phyloP scores from a whole-genome alignment of 2,113 vertebrate species.

The Carettochelys insculpta region DNA sequence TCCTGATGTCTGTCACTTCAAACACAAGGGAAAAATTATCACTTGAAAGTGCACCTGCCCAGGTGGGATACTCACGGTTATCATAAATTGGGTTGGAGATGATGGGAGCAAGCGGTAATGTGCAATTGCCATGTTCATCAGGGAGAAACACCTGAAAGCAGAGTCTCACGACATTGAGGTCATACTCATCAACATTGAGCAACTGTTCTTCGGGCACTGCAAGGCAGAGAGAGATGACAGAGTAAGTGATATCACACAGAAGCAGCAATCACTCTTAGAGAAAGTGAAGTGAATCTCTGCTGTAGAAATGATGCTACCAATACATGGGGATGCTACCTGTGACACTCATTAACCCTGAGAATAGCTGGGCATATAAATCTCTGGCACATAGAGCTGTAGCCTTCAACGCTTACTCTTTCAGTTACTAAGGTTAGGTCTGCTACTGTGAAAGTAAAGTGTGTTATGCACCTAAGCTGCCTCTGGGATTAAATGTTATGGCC shows the following conservation, averaged over 20 bases:
- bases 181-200: slow-evolving; percentile 92
- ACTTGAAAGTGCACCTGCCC: fast-evolving
- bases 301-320: fast-evolving
- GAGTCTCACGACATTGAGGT: slow-evolving; percentile 96
- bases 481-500: background rate
- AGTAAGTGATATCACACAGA: background rate
- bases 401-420: background rate
- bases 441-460: background rate
- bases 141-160: slow-evolving; percentile 95
- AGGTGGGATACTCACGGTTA: slow-evolving; percentile 88
- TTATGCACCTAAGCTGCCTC: background rate
- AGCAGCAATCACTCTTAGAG: background rate
- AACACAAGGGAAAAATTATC: background rate
- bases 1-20: background rate
- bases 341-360: background rate
- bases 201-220: slow-evolving; percentile 91
- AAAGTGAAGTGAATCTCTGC: background rate
- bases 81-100: slow-evolving; percentile 98
- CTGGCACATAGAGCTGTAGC: fast-evolving
- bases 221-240: slow-evolving; percentile 12
- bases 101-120: slow-evolving; percentile 81
- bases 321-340: fast-evolving
- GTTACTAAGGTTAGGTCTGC: background rate
- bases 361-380: background rate
- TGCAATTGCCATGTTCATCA: slow-evolving; percentile 87